A percentile compares a stretch with the other conserved stretches of the same genome.
Evolutionary conservation across 1,140 invertebrate species (phyloP).

Genomic region (Diorhabda sublineata): DNA sequence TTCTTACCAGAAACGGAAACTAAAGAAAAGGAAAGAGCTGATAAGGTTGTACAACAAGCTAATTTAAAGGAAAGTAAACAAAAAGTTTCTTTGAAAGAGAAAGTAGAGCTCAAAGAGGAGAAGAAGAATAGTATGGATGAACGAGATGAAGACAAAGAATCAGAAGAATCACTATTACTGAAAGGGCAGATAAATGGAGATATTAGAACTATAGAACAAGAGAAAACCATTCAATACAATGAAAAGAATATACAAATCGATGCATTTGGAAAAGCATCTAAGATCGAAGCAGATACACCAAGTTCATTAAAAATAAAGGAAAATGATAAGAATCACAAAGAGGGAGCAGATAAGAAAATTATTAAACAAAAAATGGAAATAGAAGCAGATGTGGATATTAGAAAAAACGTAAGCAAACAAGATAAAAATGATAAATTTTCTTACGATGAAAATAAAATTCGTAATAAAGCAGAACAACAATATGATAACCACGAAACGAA

Average conservation of each 20-base stretch:
- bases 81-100: not conserved
- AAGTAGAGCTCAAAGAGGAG: not conserved
- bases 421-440: not conserved
- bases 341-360: not conserved
- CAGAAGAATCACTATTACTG: not conserved
- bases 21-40: not conserved
- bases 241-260: constrained; percentile 1
- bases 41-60: not conserved
- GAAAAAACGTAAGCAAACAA: constrained; percentile 6
- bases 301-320: not conserved
- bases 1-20: not conserved
- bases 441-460: constrained; percentile 18
- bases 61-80: not conserved
- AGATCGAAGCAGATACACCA: not conserved
- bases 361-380: not conserved
- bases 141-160: not conserved
- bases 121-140: not conserved
- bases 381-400: not conserved
- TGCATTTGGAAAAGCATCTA: not conserved
- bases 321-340: not conserved
- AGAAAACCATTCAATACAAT: not conserved
- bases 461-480: constrained; percentile 24
- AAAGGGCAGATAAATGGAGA: not conserved
- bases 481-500: constrained; percentile 19
- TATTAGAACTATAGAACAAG: constrained; percentile 6